Percentiles rank a stretch among this genome's conserved stretches.
phyloP scores from a whole-genome alignment of 2,113 vertebrate genomes.

The Sinocyclocheilus anshuiensis region DNA sequence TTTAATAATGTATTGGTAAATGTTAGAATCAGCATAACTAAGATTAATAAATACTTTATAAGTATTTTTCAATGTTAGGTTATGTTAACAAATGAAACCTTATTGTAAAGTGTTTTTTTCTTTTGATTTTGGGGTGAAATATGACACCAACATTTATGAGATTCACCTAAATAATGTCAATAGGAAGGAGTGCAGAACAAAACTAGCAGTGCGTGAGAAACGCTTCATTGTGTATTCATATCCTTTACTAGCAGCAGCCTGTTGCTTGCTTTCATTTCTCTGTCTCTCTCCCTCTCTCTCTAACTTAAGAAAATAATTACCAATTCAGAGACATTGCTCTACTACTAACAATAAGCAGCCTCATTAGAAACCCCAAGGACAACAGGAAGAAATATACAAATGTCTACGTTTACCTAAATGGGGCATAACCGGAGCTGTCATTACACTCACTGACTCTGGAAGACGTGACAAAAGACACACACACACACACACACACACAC shows the following conservation, averaged over 20 bases:
- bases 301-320: conserved; percentile 50
- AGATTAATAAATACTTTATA: too few relatives aligned
- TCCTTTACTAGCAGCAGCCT: conserved; percentile 12
- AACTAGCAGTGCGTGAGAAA: conserved; percentile 48
- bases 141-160: neutral
- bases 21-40: too few relatives aligned
- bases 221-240: conserved; percentile 42
- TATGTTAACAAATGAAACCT: too few relatives aligned
- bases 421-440: conserved; percentile 59
- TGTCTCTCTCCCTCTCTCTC: conserved; percentile 56
- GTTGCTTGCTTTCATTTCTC: conserved; percentile 42
- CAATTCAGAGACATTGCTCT: conserved; percentile 61
- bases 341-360: conserved; percentile 61
- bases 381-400: conserved; percentile 60
- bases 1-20: too few relatives aligned
- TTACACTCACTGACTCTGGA: conserved; percentile 52
- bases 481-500: too few relatives aligned
- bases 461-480: conserved; percentile 50
- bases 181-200: conserved; percentile 29
- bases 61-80: too few relatives aligned
- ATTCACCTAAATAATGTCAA: neutral
- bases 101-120: too few relatives aligned
- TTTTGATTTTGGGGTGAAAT: neutral
- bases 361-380: conserved; percentile 65
- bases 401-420: conserved; percentile 61